Conservation (phyloP, 2,113 vertebrate species). For the Rhabdornis inornatus region DNA sequence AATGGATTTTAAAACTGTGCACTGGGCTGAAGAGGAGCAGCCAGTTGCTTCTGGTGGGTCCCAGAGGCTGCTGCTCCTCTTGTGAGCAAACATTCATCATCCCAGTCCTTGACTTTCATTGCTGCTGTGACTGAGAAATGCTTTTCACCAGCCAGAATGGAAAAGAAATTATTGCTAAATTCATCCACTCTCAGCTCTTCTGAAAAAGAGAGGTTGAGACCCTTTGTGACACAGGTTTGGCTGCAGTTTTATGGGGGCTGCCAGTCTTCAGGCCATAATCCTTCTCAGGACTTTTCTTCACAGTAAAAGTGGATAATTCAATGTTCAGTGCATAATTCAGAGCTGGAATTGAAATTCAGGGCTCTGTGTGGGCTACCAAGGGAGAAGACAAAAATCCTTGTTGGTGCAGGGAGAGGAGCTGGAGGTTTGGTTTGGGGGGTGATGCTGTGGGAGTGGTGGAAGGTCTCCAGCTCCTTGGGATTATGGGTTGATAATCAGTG, state of each 20-base stretch:
- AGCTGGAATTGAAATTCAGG: background rate
- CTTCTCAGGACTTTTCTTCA: background rate
- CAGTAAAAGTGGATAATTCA: too few species aligned
- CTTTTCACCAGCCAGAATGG: background rate
- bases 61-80: background rate
- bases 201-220: background rate
- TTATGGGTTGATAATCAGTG: background rate
- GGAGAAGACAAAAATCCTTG: rapidly evolving
- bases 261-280: background rate
- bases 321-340: background rate
- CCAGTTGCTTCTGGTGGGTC: background rate
- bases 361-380: too few species aligned
- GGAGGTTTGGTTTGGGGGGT: background rate
- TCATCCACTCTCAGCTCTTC: background rate
- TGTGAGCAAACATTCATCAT: background rate
- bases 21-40: background rate
- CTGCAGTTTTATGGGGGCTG: background rate
- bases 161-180: background rate
- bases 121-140: background rate
- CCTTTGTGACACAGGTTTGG: background rate
- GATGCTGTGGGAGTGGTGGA: background rate
- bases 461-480: background rate
- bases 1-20: background rate
- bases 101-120: background rate
- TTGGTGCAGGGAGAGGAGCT: background rate